Conservation (phyloP, 2,888 invertebrate genomes). For the Monoplex corrugatus region DNA sequence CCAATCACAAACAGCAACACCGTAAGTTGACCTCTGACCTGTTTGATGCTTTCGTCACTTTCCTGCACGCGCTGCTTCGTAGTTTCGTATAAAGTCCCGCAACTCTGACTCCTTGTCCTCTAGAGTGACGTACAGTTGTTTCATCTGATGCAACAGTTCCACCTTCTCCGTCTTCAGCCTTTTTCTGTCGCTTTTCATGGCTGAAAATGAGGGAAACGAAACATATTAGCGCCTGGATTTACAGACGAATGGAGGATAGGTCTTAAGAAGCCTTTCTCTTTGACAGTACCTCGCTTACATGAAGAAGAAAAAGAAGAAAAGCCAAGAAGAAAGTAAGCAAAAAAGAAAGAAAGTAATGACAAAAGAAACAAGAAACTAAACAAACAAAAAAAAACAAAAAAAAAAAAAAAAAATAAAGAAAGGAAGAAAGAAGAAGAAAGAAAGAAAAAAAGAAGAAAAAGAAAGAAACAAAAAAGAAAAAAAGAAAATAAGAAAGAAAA, state of each 20-base stretch:
- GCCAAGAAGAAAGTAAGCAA: not conserved
- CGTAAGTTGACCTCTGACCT: constrained; percentile 74
- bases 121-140: constrained; percentile 94
- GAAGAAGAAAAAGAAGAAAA: too few species aligned
- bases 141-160: constrained; percentile 95
- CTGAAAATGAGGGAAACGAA: constrained; percentile 83
- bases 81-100: constrained; percentile 95
- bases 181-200: constrained; percentile 93
- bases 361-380: too few species aligned
- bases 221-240: too few species aligned
- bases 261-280: too few species aligned
- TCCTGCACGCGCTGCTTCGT: constrained; percentile 95
- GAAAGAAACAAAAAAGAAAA: too few species aligned
- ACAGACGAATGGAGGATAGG: too few species aligned
- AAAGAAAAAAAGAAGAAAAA: too few species aligned
- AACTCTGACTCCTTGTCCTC: constrained; percentile 97
- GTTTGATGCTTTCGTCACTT: constrained; percentile 87
- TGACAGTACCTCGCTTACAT: too few species aligned
- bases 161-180: constrained; percentile 95
- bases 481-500: too few species aligned
- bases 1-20: too few species aligned
- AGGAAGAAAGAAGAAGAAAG: too few species aligned
- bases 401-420: too few species aligned
- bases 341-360: not conserved
- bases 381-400: not conserved